Base-by-base conservation (phyloP, 2,113 vertebrate genomes). In the Penelope pileata region DNA sequence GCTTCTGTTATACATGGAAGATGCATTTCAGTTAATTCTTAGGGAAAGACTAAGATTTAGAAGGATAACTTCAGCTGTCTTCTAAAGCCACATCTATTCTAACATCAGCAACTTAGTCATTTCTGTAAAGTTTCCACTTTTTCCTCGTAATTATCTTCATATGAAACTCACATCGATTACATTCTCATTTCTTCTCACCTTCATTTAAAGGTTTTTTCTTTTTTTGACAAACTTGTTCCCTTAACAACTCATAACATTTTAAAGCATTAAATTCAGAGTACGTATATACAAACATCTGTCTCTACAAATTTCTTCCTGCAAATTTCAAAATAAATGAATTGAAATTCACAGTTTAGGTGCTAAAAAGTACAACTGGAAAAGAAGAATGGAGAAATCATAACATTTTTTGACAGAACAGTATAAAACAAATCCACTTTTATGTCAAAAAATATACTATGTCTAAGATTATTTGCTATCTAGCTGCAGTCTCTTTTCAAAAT, bases 321-420 rank as follows among this genome's bases (percentile, higher is more conserved):
- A n/a, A 82, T 24, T 83, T 92, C 19, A 87, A 80, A 93, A 86
- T 24, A 91, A 93, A 86, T 66, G 10, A 86, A 78, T 62, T 82
- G 16, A 77, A 86, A 93, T 66, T 88, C 16, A 34, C 42, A 23
- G 30, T 89, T 81, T 63, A n/a, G 6, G 8, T 63, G 15, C 7
- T 83, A 42, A 64, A 59, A 42, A 21, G 10, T 38, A 47, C 29
- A 91, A 21, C 7, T 80, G 62, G 17, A 24, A 75, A 60, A 47
- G 45, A 86, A 34, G 48, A 77, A 54, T n/a, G 34, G 10, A 48
- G 24, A 14, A 43, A 81, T 48, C 17, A 11, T 26, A 54, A 21
- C 12, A 12, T 27, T 53, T 26, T 91, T 72, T 81, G 16, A 59
- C 34, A 38, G 27, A 70, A 50, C 6, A 42, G 10, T 45, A 47